phyloP scores from a whole-genome alignment of 1,140 invertebrate genomes.

The Drosophila nigrodunni region DNA sequence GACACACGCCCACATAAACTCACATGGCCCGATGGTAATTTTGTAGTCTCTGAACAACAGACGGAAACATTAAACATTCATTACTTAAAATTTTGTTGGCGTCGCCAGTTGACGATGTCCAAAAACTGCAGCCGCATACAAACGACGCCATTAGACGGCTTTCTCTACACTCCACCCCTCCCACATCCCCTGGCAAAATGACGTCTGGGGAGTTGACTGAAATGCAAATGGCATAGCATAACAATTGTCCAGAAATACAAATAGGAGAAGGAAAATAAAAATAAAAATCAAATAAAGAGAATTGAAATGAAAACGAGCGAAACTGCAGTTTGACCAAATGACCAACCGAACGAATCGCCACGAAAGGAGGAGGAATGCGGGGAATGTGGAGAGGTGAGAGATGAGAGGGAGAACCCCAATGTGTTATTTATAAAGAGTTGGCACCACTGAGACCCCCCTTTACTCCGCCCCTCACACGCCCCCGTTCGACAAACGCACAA shows the following conservation, averaged over 20 bases:
- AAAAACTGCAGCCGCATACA: constrained; percentile 69
- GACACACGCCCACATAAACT: constrained; percentile 12
- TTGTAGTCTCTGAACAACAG: constrained; percentile 34
- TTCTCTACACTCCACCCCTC: neutral
- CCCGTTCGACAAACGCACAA: neutral
- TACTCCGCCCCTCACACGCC: too few relatives aligned
- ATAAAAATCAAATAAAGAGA: constrained; percentile 15
- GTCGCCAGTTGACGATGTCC: constrained; percentile 53
- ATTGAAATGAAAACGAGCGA: constrained; percentile 18
- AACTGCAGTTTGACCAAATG: constrained; percentile 22
- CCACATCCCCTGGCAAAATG: neutral
- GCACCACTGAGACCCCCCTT: neutral
- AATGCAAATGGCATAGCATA: constrained; percentile 37
- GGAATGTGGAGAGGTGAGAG: too few relatives aligned
- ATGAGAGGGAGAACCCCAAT: constrained; percentile 22
- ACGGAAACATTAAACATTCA: constrained; percentile 81
- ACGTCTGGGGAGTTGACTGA: constrained; percentile 24
- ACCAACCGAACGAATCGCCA: neutral
- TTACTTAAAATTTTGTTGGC: constrained; percentile 74
- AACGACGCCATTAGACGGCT: constrained; percentile 67
- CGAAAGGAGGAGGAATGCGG: neutral
- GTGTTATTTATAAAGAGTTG: constrained; percentile 51
- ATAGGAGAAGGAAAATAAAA: constrained; percentile 19
- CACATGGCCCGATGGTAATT: constrained; percentile 20
- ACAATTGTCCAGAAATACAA: constrained; percentile 47